Evolutionary conservation across 2,888 invertebrate species (phyloP).

Genomic region (Seira sanloemensis): DNA sequence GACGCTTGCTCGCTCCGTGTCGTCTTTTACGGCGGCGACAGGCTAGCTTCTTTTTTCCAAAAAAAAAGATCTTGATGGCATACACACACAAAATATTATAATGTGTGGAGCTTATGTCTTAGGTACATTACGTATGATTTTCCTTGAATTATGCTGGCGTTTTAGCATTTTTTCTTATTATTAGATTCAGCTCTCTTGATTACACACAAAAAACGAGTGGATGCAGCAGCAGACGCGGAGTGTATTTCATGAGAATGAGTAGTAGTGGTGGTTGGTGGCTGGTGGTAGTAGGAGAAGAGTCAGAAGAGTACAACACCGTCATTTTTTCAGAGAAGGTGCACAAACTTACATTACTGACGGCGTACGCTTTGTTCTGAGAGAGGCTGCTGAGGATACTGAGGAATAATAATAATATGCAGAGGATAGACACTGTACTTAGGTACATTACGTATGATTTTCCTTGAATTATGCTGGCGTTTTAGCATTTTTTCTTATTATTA

Average conservation of each 20-base stretch:
- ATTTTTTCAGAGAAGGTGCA: neutral
- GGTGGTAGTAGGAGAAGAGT: neutral
- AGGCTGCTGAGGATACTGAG: neutral
- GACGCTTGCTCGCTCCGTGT: neutral
- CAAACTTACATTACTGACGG: neutral
- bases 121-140: neutral
- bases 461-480: slow-evolving; percentile 29
- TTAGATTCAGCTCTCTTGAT: too few species aligned
- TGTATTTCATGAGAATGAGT: neutral
- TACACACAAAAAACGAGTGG: too few species aligned
- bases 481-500: too few species aligned
- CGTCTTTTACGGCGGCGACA: neutral
- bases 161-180: slow-evolving; percentile 14
- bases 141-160: slow-evolving; percentile 32
- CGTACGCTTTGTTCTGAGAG: neutral
- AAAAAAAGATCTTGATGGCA: neutral
- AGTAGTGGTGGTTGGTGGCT: neutral
- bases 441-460: slow-evolving; percentile 15
- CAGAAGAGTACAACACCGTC: neutral
- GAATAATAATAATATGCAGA: neutral
- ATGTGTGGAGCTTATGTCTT: too few species aligned
- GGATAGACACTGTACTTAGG: neutral
- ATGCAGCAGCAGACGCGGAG: neutral
- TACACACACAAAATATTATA: too few species aligned
- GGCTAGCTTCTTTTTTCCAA: neutral